Evolutionary conservation across 2,888 invertebrate genomes (phyloP).

Genomic region (Drosophila subquinaria): DNA sequence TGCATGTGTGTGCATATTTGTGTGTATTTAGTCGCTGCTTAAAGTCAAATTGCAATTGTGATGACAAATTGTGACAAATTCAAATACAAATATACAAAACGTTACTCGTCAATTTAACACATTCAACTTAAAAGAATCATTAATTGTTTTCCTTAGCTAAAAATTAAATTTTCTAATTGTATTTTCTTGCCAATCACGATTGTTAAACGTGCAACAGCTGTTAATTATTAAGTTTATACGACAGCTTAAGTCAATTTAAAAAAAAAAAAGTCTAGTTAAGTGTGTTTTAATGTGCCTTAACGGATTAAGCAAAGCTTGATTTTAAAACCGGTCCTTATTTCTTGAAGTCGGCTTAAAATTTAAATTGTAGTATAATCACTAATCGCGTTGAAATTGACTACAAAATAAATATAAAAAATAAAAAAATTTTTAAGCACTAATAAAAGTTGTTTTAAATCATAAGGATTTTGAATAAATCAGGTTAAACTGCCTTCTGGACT

Average conservation of each 20-base stretch:
- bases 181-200: not conserved
- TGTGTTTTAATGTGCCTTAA: too few relatives aligned
- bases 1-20: not conserved
- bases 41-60: conserved; percentile 34
- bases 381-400: not conserved
- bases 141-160: not conserved
- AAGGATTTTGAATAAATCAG: too few relatives aligned
- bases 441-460: not conserved
- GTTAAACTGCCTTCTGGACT: not conserved
- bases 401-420: too few relatives aligned
- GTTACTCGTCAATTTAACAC: not conserved
- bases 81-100: not conserved
- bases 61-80: conserved; percentile 31
- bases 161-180: not conserved
- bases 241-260: too few relatives aligned
- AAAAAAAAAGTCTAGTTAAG: too few relatives aligned
- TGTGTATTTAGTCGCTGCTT: conserved; percentile 18
- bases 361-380: not conserved
- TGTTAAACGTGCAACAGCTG: conserved; percentile 1
- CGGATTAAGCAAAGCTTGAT: too few relatives aligned
- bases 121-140: not conserved
- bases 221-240: not conserved
- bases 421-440: not conserved
- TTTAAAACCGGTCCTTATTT: too few relatives aligned
- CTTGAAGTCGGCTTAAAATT: too few relatives aligned